Base-by-base conservation (phyloP, 2,113 vertebrate genomes). In the Nothoprocta perdicaria region DNA sequence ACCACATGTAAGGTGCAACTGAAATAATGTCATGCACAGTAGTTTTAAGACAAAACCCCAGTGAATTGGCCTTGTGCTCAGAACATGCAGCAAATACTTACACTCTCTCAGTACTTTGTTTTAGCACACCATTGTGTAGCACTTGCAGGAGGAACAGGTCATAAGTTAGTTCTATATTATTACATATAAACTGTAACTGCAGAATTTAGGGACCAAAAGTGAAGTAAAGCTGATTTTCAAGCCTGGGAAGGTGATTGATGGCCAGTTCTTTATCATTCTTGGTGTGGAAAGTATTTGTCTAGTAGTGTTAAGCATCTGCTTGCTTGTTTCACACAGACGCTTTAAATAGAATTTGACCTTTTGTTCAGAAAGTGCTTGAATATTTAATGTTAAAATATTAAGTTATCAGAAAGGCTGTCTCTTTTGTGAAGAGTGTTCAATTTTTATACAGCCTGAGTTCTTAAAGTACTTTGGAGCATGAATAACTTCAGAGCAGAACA, bases 311-410 rank as follows among this genome's bases (percentile, higher is more conserved):
- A 92, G 93, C 96, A 96, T 97, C 96, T 97, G 96, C 86, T 95
- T 94, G 88, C 74, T 82, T 96, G 80, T 92, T 95, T 91, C 90
- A 85, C 85, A 55, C 93, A 97, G 92, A 95, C 95, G 95, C 92
- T 95, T 45, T 78, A 93, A 96, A 80, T 86, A 86, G 94, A 89
- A 89, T 94, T 86, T 97, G 96, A 95, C 96, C 95, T 97, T 97
- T 96, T 96, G 93, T 96, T 95, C 90, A 81, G 92, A 67, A 94
- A 94, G 79, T 86, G 82, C 89, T 93, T 94, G 96, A 92, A 96
- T 96, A 95, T 91, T 95, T 95, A 96, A 96, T 72, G 67, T 94
- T 93, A 96, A 94, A 93, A 91, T 96, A 96, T 96, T 94, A 96
- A 96, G 95, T 96, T 96, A 95, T 96, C 93, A 96, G 83, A 93